Percentiles rank a stretch among this genome's conserved stretches.
These are phyloP conservation scores for Xerus rutilus DNA, from an alignment of 2,797 vertebrate species.

Conservation along the genomic window DNA sequence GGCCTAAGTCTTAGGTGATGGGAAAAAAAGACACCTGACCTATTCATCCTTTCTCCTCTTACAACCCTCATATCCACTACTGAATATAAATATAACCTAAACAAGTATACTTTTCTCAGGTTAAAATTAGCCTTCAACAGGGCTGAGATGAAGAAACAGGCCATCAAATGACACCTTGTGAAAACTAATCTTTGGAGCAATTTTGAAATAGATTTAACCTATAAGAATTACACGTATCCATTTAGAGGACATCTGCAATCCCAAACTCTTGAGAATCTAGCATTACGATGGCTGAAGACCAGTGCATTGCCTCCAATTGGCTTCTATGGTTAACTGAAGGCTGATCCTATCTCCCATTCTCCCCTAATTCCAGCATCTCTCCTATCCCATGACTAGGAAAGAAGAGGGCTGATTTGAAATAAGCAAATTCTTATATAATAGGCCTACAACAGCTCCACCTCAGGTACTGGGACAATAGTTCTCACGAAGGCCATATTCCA, in stretches of 20 bases:
- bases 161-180: not conserved
- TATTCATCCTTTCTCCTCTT: not conserved
- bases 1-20: not conserved
- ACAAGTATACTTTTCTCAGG: not conserved
- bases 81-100: constrained; percentile 1
- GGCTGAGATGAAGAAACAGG: constrained; percentile 4
- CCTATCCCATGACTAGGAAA: not conserved
- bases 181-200: constrained; percentile 34
- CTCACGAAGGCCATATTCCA: not conserved
- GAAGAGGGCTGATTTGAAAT: not conserved
- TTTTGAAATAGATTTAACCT: constrained; percentile 33
- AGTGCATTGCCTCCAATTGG: not conserved
- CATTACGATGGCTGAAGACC: not conserved
- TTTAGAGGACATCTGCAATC: not conserved
- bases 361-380: not conserved
- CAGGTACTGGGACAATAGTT: not conserved
- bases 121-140: constrained; percentile 47
- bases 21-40: too few species aligned
- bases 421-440: not conserved
- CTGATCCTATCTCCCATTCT: not conserved
- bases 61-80: not conserved
- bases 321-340: not conserved
- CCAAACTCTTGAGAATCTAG: not conserved
- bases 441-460: not conserved
- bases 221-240: not conserved